These are phyloP conservation scores for Cyrtodaria siliqua DNA, from an alignment of 2,888 invertebrate species.

Conservation along the genomic window DNA sequence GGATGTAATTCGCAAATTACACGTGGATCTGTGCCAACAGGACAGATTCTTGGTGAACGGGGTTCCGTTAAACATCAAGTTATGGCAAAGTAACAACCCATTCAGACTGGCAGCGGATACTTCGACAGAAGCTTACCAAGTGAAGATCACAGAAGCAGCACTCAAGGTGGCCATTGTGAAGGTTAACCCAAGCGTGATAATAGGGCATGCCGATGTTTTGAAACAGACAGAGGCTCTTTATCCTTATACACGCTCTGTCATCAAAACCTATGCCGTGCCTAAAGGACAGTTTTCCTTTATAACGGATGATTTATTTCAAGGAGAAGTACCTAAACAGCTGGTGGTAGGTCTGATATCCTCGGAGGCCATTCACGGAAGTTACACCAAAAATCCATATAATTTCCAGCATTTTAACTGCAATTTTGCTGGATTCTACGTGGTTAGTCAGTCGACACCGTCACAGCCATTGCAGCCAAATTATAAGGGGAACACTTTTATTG, in stretches of 20 bases:
- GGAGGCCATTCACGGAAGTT: constrained; percentile 11
- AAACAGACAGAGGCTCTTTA: constrained; percentile 30
- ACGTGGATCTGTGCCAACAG: constrained; percentile 35
- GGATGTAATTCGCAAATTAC: constrained; percentile 28
- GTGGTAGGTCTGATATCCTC: constrained; percentile 28
- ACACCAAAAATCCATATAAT: constrained; percentile 33
- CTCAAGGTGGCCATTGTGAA: constrained; percentile 41
- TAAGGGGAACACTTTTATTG: constrained; percentile 4
- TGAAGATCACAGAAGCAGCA: constrained; percentile 25
- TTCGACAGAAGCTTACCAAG: constrained; percentile 4
- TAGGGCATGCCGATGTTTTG: constrained; percentile 23
- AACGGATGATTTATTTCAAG: constrained; percentile 34
- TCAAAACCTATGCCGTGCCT: constrained; percentile 37
- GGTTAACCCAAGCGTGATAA: constrained; percentile 29
- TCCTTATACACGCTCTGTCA: constrained; percentile 34
- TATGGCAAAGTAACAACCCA: constrained; percentile 15
- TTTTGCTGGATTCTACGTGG: constrained; percentile 25
- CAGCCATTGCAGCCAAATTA: constrained; percentile 21
- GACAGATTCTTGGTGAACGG: constrained; percentile 41
- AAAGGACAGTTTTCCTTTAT: constrained; percentile 37
- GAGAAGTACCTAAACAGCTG: constrained; percentile 27
- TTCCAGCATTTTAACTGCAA: constrained; percentile 31
- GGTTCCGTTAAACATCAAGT: constrained; percentile 36
- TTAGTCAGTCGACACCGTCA: constrained; percentile 14
- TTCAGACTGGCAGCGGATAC: constrained; percentile 9